Conservation (phyloP, 2,113 vertebrate species). For the Lamprotornis superbus region DNA sequence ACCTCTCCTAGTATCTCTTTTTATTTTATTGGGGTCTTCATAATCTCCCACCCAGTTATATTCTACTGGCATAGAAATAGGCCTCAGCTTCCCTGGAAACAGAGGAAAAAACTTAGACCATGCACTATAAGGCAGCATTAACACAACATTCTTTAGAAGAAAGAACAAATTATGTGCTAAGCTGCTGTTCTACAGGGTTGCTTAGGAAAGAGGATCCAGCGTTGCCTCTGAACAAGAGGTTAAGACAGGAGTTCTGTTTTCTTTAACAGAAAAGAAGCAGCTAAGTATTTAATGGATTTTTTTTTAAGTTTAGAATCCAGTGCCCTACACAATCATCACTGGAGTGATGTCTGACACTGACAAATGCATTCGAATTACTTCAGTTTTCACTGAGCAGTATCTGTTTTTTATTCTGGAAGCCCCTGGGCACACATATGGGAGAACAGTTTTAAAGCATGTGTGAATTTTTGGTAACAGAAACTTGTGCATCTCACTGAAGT, state of each 20-base stretch:
- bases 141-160: background rate
- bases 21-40: constrained; percentile 95
- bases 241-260: background rate
- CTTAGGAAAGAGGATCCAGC: background rate
- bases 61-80: constrained; percentile 98
- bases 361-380: background rate
- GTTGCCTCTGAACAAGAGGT: background rate
- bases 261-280: background rate
- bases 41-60: constrained; percentile 99
- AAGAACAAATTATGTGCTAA: constrained; percentile 12
- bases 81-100: constrained; percentile 89
- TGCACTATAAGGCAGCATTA: constrained; percentile 1
- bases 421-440: background rate
- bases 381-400: background rate
- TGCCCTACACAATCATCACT: background rate
- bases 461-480: background rate
- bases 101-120: constrained; percentile 68
- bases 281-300: background rate
- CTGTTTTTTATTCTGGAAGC: background rate
- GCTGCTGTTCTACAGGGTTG: background rate
- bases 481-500: background rate
- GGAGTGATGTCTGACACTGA: background rate
- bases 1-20: constrained; percentile 98
- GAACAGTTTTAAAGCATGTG: background rate
- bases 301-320: background rate